These are phyloP conservation scores for Drosophila bocki DNA, from an alignment of 1,140 invertebrate genomes.

Conservation along the genomic window DNA sequence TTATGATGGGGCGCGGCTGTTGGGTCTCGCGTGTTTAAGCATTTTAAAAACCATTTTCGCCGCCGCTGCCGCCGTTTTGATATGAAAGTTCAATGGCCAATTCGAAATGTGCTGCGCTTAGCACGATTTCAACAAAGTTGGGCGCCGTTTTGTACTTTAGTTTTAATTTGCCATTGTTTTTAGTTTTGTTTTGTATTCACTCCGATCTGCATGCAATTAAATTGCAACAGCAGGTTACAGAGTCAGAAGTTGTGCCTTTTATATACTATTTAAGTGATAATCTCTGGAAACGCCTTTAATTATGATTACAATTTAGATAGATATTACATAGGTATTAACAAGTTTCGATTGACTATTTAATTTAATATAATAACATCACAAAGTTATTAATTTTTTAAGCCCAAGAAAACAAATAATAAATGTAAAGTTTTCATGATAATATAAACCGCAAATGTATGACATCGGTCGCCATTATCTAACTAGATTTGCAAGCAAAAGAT, in stretches of 20 bases:
- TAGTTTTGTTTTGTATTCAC: neutral
- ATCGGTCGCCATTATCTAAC: slow-evolving; percentile 8
- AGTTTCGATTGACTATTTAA: neutral
- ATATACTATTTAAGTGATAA: slow-evolving; percentile 19
- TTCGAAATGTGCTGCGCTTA: slow-evolving; percentile 60
- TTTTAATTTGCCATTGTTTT: slow-evolving; percentile 34
- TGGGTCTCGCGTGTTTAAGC: slow-evolving; percentile 67
- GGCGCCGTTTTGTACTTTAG: slow-evolving; percentile 55
- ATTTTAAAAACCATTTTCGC: slow-evolving; percentile 61
- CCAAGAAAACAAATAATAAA: neutral
- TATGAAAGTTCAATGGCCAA: slow-evolving; percentile 79
- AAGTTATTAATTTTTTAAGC: neutral
- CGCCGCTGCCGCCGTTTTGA: slow-evolving; percentile 47
- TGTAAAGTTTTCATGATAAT: neutral
- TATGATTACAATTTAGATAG: neutral
- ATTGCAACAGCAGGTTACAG: slow-evolving; percentile 29
- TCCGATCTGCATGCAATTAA: slow-evolving; percentile 50
- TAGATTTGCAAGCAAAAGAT: neutral
- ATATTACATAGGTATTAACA: neutral
- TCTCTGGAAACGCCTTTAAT: slow-evolving; percentile 1
- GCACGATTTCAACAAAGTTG: slow-evolving; percentile 33
- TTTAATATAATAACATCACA: neutral
- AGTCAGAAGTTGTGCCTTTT: slow-evolving; percentile 3
- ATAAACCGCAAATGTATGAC: neutral
- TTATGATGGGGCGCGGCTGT: slow-evolving; percentile 58